Base-by-base conservation (phyloP, 2,888 invertebrate genomes). In the Caenorhabditis sp. region DNA sequence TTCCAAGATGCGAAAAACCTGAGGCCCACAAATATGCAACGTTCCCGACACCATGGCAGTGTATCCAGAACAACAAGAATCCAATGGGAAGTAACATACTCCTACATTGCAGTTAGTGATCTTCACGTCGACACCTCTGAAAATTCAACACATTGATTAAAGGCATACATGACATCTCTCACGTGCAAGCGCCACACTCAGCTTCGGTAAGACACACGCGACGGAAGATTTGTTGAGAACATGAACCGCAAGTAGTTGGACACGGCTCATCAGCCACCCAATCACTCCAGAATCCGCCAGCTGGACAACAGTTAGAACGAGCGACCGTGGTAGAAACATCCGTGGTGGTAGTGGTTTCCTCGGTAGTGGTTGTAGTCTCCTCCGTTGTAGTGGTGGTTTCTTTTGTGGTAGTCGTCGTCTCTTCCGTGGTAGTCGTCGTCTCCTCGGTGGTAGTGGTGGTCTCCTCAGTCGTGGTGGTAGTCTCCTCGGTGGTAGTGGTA, bases 11-110 rank as follows among this genome's bases (percentile, higher is more conserved):
- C n/a, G n/a, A n/a, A n/a, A n/a, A n/a, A 80, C 83, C 62, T 80
- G 80, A 22, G 83, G 80, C 0, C 83, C 83, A 32, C 83, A 83
- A 40, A 79, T 65, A 24, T 83, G 83, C n/a, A 44, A 15, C 1
- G 44, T 61, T 26, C 67, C 72, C 2, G 61, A 55, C n/a, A 80
- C 80, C 2, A 61, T 80, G 0, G 71, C 68, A 1, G 3, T 68
- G 40, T 71, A 83, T 0, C 55, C 53, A 5, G 55, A 35, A 28
- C 83, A 83, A n/a, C 83, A 83, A 4, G 83, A 69, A 53, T 80
- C 37, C 0, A 53, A 32, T 4, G 83, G 80, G 68, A 76, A 83
- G 26, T 72, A 80, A 22, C 83, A 83, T 3, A 83, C 83, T 0
- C 80, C 80, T 13, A 76, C 61, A 26, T 70, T 70, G 56, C 83